Conservation (phyloP, 2,113 vertebrate species). For the Phyllostomus discolor region DNA sequence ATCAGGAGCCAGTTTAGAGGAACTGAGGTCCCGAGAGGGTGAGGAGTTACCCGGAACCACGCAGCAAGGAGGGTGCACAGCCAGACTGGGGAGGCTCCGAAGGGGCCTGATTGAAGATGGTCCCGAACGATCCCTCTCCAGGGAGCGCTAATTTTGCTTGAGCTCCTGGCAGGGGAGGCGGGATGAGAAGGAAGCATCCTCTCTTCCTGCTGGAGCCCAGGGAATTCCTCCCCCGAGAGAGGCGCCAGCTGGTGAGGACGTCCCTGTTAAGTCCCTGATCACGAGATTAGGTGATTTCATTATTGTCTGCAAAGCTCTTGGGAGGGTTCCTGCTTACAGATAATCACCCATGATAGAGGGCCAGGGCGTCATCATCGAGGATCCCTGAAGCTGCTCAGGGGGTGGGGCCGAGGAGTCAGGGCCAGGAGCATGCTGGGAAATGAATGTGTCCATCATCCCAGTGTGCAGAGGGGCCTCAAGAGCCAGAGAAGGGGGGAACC, state of each 20-base stretch:
- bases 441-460: not conserved
- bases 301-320: not conserved
- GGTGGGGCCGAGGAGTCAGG: not conserved
- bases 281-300: slow-evolving; percentile 19
- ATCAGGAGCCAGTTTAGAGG: not conserved
- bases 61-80: not conserved
- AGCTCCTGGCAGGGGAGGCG: not conserved
- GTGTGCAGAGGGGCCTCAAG: not conserved
- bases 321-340: not conserved
- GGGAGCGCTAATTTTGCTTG: not conserved
- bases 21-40: not conserved
- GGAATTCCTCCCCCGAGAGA: not conserved
- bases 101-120: not conserved
- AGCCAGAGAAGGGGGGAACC: not conserved
- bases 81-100: too few relatives aligned
- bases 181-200: not conserved
- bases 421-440: not conserved
- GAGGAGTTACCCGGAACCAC: not conserved
- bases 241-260: not conserved
- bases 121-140: not conserved
- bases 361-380: not conserved
- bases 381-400: fast-evolving
- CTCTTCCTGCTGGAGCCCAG: not conserved
- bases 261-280: not conserved
- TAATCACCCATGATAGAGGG: not conserved